Evolutionary conservation across 2,888 invertebrate genomes (phyloP).

Genomic region (Linnaemya tessellans): DNA sequence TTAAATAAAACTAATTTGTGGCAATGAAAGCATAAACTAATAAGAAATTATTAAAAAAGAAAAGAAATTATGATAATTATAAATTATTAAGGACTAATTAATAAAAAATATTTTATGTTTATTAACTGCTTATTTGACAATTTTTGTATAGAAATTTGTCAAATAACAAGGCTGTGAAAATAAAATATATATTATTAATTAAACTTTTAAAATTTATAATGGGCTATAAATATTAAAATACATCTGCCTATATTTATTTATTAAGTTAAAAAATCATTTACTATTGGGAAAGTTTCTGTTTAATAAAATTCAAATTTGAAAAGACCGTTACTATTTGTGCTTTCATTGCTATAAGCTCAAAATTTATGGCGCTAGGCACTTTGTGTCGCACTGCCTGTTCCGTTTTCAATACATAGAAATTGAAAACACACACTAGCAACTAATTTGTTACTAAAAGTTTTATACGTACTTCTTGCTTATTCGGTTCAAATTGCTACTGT

Average conservation of each 20-base stretch:
- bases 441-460: neutral
- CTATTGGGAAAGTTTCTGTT: neutral
- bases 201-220: too few relatives aligned
- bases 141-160: too few relatives aligned
- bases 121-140: too few relatives aligned
- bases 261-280: neutral
- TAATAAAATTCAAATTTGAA: constrained; percentile 31
- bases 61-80: neutral
- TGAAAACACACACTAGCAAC: neutral
- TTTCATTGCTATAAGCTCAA: neutral
- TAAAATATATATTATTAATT: too few relatives aligned
- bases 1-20: neutral
- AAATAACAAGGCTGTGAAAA: too few relatives aligned
- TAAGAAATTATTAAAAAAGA: neutral
- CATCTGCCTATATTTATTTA: too few relatives aligned
- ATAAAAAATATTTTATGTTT: too few relatives aligned
- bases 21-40: neutral
- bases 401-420: constrained; percentile 12
- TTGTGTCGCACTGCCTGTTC: neutral
- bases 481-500: constrained; percentile 2
- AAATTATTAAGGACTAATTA: too few relatives aligned
- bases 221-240: too few relatives aligned
- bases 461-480: neutral
- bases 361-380: constrained; percentile 34
- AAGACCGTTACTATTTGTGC: constrained; percentile 41